These are phyloP conservation scores for Luperina nickerlii DNA, from an alignment of 2,888 invertebrate genomes.

Conservation along the genomic window DNA sequence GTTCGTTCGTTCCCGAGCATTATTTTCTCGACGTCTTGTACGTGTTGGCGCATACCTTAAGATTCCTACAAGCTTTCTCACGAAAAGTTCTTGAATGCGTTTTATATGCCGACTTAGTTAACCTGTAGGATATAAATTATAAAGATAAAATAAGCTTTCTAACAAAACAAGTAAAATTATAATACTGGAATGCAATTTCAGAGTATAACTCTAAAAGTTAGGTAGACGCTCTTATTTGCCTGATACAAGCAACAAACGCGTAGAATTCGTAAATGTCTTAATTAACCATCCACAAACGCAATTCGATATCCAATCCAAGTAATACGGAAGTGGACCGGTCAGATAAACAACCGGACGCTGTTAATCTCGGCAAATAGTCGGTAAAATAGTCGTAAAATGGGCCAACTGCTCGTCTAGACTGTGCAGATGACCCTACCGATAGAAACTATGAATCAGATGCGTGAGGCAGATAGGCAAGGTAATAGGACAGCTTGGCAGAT, in stretches of 20 bases:
- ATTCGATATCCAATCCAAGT: slow-evolving; percentile 17
- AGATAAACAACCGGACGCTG: slow-evolving; percentile 38
- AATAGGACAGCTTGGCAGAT: slow-evolving; percentile 37
- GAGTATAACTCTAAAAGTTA: neutral
- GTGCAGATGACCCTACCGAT: slow-evolving; percentile 41
- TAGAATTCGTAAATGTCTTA: slow-evolving; percentile 5
- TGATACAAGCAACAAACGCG: neutral
- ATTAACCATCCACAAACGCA: neutral
- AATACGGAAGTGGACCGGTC: slow-evolving; percentile 40
- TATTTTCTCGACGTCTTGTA: slow-evolving; percentile 19
- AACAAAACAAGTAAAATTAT: neutral
- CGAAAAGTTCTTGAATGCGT: slow-evolving; percentile 3
- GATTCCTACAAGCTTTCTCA: slow-evolving; percentile 10
- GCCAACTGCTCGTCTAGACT: slow-evolving; percentile 53
- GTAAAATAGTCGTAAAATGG: slow-evolving; percentile 42
- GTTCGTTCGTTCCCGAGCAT: neutral
- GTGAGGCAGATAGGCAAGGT: slow-evolving; percentile 13
- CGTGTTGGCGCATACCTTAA: slow-evolving; percentile 43
- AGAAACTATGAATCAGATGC: slow-evolving; percentile 27
- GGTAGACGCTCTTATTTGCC: neutral
- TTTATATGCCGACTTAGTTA: slow-evolving; percentile 1
- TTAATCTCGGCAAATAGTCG: slow-evolving; percentile 37
- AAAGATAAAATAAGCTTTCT: neutral
- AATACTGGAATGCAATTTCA: neutral
- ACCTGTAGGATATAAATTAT: slow-evolving; percentile 2